phyloP scores from a whole-genome alignment of 2,888 invertebrate genomes.

The Pyrrhia umbra region DNA sequence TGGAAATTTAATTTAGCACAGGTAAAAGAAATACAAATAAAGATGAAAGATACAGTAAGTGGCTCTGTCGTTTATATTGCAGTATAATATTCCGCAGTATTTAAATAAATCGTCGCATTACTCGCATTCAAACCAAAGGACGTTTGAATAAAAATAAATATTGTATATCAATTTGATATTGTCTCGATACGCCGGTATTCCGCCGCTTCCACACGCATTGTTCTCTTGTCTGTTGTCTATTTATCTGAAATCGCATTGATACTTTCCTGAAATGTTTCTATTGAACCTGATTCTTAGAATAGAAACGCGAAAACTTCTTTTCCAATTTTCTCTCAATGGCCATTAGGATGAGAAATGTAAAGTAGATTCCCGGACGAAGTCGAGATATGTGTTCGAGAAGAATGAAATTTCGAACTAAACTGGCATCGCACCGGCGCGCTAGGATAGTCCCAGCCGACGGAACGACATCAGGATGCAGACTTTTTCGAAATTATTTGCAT shows the following conservation, averaged over 20 bases:
- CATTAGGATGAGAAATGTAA: slow-evolving; percentile 90
- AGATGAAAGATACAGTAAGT: slow-evolving; percentile 11
- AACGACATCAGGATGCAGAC: slow-evolving; percentile 73
- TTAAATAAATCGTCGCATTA: slow-evolving; percentile 23
- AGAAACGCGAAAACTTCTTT: slow-evolving; percentile 86
- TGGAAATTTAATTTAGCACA: slow-evolving; percentile 37
- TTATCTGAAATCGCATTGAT: slow-evolving; percentile 72
- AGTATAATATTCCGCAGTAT: slow-evolving; percentile 2
- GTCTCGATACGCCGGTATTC: slow-evolving; percentile 50
- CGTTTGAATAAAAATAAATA: slow-evolving; percentile 36
- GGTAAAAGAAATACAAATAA: slow-evolving; percentile 8
- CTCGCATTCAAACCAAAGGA: slow-evolving; percentile 16
- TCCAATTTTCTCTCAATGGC: slow-evolving; percentile 90
- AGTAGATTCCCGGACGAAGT: slow-evolving; percentile 87
- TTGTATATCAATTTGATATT: slow-evolving; percentile 50
- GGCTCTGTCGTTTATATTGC: slow-evolving; percentile 13
- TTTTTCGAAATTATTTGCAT: slow-evolving; percentile 72
- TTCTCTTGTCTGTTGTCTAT: slow-evolving; percentile 65
- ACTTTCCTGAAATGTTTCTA: slow-evolving; percentile 75
- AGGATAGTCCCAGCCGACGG: slow-evolving; percentile 60
- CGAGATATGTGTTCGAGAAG: slow-evolving; percentile 88
- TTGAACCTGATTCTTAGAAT: slow-evolving; percentile 74
- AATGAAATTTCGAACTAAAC: slow-evolving; percentile 87
- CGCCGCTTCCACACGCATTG: slow-evolving; percentile 54
- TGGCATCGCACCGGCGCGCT: slow-evolving; percentile 74